A percentile compares a stretch with the other conserved stretches of the same genome.
These are phyloP conservation scores for Micrasema minimum DNA, from an alignment of 1,140 invertebrate species.

Conservation along the genomic window DNA sequence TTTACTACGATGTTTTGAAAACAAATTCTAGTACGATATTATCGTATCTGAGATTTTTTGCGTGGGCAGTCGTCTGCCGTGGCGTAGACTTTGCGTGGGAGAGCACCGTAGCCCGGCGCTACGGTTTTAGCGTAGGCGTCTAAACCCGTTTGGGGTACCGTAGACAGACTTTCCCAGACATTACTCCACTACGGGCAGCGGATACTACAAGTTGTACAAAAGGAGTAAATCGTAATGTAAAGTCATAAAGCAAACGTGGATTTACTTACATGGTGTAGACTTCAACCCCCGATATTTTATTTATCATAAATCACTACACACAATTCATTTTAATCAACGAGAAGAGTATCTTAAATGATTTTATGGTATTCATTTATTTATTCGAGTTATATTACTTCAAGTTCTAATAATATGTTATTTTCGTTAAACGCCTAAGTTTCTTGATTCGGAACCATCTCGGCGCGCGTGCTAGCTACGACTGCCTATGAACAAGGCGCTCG, in stretches of 20 bases:
- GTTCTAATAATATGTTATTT: too few relatives aligned
- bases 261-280: too few relatives aligned
- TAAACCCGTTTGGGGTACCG: neutral
- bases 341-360: too few relatives aligned
- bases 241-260: too few relatives aligned
- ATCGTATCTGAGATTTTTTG: neutral
- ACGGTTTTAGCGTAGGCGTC: conserved; percentile 29
- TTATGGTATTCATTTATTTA: too few relatives aligned
- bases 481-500: conserved; percentile 45
- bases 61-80: conserved; percentile 25
- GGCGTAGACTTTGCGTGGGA: conserved; percentile 11
- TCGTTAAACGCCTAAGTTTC: neutral
- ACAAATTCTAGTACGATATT: conserved; percentile 20
- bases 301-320: too few relatives aligned
- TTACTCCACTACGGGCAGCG: neutral
- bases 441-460: conserved; percentile 45
- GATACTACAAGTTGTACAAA: conserved; percentile 13
- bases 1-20: conserved; percentile 10
- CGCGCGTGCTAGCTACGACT: conserved; percentile 55
- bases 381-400: too few relatives aligned
- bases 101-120: neutral
- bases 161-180: too few relatives aligned
- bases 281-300: too few relatives aligned
- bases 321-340: too few relatives aligned
- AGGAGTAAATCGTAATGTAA: too few relatives aligned